These are phyloP conservation scores for Adelges cooleyi DNA, from an alignment of 1,140 invertebrate species.

Conservation along the genomic window DNA sequence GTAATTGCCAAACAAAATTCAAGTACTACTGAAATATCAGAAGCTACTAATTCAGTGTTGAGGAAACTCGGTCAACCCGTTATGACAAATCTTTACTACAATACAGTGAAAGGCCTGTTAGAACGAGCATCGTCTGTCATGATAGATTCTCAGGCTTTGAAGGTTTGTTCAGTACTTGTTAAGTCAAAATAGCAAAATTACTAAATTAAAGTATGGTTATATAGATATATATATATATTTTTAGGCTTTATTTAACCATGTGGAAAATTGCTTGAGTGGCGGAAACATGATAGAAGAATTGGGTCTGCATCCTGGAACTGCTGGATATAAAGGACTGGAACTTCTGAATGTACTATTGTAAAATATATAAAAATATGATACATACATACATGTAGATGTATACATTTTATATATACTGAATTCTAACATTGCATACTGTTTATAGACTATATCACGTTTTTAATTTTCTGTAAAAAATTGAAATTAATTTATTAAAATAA, in stretches of 20 bases:
- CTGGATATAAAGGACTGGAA: constrained; percentile 68
- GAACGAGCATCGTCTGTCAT: constrained; percentile 90
- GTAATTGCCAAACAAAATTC: constrained; percentile 75
- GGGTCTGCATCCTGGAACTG: constrained; percentile 62
- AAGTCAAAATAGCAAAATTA: no score
- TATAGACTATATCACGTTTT: no score
- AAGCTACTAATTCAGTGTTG: constrained; percentile 63
- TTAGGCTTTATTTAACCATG: constrained; percentile 52
- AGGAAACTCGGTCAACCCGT: constrained; percentile 87
- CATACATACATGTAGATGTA: no score
- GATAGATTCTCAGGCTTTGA: constrained; percentile 78
- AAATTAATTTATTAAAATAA: no score
- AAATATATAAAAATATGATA: background rate
- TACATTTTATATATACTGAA: no score
- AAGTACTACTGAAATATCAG: constrained; percentile 79
- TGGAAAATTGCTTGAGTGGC: constrained; percentile 55
- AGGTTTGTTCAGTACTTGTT: no score
- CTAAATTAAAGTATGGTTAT: no score
- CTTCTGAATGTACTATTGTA: constrained; percentile 52
- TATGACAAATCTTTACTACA: constrained; percentile 90
- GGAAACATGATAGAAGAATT: constrained; percentile 59
- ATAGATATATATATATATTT: no score
- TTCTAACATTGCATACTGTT: no score
- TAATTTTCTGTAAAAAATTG: no score
- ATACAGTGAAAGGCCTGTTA: constrained; percentile 86